Evolutionary conservation across 2,113 vertebrate species (phyloP), one percentile per base, ranked within the genome.

Genomic region (Dipodomys stephensi): DNA sequence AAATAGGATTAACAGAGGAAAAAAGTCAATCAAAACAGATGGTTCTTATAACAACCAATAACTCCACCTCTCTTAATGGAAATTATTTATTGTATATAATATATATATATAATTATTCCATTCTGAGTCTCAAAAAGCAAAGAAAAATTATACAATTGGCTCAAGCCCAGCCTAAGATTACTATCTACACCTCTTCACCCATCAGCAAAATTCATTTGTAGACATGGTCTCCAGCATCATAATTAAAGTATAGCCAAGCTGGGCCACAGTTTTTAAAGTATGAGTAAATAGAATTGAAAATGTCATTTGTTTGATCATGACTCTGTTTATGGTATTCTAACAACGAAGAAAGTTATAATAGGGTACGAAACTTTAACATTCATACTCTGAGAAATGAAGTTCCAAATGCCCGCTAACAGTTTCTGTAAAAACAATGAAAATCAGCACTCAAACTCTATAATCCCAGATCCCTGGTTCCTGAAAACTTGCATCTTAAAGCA

Each of bases 381-480:
- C 35, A 23, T 32, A 74, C 4, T 71, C 18, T 32, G 87, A 15
- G 80, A 60, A 89, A 93, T 13, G 35, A 76, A 79, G 30, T 76
- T 83, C 15, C 44, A 93, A 84, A 90, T 79, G 53, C 72, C 10
- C 44, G 77, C 91, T 27, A 19, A 46, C 60, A 79, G 15, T 68
- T 92, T 84, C 57, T n/a, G 30, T 83, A 69, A 95, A 87, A 95
- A 65, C 57, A 44, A 32, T 83, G 73, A 95, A 90, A 94, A 69
- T 85, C 35, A 81, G 49, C 53, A 92, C 85, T 73, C 19, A 19
- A 83, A 80, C 22, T 90, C 4, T 23, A 7, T 74, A 67, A 90
- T 5, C 16, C 9, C 19, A 39, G 23, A 67, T 79, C 84, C 53
- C 25, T 88, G 10, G 23, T 13, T 44, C 12, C 82, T 13, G 22